Percentiles rank a stretch among this genome's conserved stretches.
Evolutionary conservation across 2,797 vertebrate species (phyloP).

Genomic region (Eleutherodactylus coqui): DNA sequence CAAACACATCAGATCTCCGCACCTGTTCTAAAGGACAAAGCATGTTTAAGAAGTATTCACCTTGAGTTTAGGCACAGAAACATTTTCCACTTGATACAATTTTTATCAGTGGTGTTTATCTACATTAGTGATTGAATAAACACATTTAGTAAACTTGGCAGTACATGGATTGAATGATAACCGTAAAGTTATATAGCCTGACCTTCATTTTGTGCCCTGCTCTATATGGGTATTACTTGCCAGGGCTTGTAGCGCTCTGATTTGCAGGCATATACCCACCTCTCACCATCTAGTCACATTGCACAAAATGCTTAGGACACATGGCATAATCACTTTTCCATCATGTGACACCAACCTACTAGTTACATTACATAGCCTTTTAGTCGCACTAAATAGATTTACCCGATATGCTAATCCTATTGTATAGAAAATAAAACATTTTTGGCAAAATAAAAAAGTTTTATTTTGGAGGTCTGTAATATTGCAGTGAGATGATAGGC

Average conservation of each 20-base stretch:
- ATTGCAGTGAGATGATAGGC: too few species aligned
- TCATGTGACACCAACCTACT: not conserved
- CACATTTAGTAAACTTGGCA: constrained; percentile 45
- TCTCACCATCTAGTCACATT: not conserved
- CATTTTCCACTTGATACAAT: not conserved
- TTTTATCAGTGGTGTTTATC: constrained; percentile 12
- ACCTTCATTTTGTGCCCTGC: constrained; percentile 15
- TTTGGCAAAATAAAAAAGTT: not conserved
- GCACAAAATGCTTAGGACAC: not conserved
- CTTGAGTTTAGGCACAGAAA: constrained; percentile 39
- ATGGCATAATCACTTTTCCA: not conserved
- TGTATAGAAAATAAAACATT: not conserved
- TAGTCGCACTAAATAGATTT: not conserved
- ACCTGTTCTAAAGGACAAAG: not conserved
- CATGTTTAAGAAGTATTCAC: constrained; percentile 28
- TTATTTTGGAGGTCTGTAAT: too few species aligned
- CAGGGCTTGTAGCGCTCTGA: not conserved
- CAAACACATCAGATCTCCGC: not conserved
- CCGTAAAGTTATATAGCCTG: constrained; percentile 14
- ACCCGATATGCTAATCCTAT: not conserved
- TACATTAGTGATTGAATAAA: constrained; percentile 38
- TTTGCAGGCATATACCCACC: not conserved
- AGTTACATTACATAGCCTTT: not conserved
- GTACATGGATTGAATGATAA: constrained; percentile 17
- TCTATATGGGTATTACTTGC: not conserved